These are phyloP conservation scores for Theristicus caerulescens DNA, from an alignment of 2,113 vertebrate genomes.

Conservation along the genomic window DNA sequence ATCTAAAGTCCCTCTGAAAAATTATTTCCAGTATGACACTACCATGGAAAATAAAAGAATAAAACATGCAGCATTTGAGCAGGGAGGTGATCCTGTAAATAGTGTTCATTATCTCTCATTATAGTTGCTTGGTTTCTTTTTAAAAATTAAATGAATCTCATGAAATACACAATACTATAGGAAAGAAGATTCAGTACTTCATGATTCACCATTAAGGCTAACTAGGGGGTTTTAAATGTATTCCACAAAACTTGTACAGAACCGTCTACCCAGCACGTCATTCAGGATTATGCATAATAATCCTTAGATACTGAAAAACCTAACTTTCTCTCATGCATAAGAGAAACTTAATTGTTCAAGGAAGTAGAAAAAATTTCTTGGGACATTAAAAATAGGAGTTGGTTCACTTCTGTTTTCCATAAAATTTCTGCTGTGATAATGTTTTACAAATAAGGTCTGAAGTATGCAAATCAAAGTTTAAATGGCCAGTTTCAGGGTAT, in stretches of 20 bases:
- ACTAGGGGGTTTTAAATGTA: background rate
- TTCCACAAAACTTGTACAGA: background rate
- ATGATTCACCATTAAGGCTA: background rate
- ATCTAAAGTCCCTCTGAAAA: background rate
- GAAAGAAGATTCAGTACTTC: background rate
- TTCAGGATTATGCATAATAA: background rate
- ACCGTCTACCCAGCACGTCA: background rate
- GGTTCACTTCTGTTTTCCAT: background rate
- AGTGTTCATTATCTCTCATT: background rate
- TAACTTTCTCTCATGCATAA: background rate
- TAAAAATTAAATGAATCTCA: background rate
- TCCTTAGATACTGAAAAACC: background rate
- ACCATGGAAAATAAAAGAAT: background rate
- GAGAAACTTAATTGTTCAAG: background rate
- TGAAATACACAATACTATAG: background rate
- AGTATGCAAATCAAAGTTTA: background rate
- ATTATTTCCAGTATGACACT: background rate
- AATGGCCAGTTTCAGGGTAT: background rate
- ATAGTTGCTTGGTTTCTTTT: background rate
- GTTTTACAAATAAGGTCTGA: background rate
- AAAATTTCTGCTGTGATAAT: background rate
- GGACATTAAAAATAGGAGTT: background rate
- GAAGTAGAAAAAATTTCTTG: background rate
- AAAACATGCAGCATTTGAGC: background rate
- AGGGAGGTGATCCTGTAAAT: background rate